Evolutionary conservation across 1,140 invertebrate species (phyloP).

Genomic region (Pantala flavescens): DNA sequence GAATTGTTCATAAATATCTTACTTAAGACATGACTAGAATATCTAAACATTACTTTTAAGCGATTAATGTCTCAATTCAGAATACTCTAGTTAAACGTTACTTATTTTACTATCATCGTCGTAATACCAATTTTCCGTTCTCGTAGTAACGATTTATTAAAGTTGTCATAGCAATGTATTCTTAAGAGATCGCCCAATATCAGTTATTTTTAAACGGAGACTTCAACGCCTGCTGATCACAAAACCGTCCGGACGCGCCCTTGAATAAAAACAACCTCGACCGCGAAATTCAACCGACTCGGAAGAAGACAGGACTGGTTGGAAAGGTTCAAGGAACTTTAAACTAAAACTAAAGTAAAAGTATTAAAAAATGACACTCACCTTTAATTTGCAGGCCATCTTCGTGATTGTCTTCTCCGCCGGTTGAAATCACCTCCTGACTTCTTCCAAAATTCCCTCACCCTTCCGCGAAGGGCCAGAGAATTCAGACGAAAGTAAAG

Average conservation of each 20-base stretch:
- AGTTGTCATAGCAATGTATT: no score
- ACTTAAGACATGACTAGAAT: no score
- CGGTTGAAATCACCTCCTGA: neutral
- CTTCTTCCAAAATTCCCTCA: neutral
- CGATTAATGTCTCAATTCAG: no score
- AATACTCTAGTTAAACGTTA: no score
- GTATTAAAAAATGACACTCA: neutral
- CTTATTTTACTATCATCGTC: no score
- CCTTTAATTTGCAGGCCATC: constrained; percentile 1
- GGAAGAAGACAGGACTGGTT: neutral
- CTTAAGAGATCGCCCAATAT: no score
- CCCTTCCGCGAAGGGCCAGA: neutral
- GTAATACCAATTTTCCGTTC: no score
- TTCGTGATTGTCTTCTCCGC: neutral
- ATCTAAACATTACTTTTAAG: no score
- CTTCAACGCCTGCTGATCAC: neutral
- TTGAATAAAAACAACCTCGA: neutral
- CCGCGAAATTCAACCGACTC: neutral
- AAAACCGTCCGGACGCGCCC: neutral
- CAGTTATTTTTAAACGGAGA: neutral
- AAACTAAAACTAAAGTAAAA: neutral
- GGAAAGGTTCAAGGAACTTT: neutral
- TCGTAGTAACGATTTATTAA: no score
- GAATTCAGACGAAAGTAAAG: neutral
- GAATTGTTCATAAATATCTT: no score